These are phyloP conservation scores for Pandemis cinnamomeana DNA, from an alignment of 2,888 invertebrate species.

Conservation along the genomic window DNA sequence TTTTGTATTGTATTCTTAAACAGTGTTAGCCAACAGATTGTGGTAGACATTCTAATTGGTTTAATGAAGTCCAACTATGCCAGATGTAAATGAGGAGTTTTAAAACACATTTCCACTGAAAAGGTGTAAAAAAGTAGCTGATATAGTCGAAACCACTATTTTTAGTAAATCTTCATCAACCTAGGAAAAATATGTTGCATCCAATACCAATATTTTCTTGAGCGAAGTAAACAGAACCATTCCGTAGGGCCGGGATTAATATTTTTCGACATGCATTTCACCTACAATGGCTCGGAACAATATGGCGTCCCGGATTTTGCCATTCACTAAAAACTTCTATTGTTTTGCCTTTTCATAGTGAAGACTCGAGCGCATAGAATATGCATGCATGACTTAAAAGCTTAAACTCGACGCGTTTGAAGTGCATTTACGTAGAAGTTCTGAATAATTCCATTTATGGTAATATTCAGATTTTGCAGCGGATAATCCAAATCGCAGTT, in stretches of 20 bases:
- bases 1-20: too few relatives aligned
- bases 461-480: neutral
- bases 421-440: conserved; percentile 24
- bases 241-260: conserved; percentile 44
- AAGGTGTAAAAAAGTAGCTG: neutral
- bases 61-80: too few relatives aligned
- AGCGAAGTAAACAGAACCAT: conserved; percentile 47
- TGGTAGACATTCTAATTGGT: too few relatives aligned
- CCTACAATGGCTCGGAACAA: conserved; percentile 42
- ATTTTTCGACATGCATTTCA: conserved; percentile 43
- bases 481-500: conserved; percentile 6
- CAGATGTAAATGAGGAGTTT: too few relatives aligned
- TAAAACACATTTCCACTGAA: neutral
- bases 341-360: conserved; percentile 45
- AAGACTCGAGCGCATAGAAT: conserved; percentile 33
- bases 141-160: neutral
- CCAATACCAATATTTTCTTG: conserved; percentile 43
- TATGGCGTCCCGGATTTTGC: conserved; percentile 44
- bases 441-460: conserved; percentile 25
- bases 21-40: too few relatives aligned
- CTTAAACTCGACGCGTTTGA: conserved; percentile 11
- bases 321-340: conserved; percentile 46
- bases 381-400: conserved; percentile 36
- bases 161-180: neutral
- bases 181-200: conserved; percentile 32